Evolutionary conservation across 2,888 invertebrate genomes (phyloP).

Genomic region (Ophion obscuratus): DNA sequence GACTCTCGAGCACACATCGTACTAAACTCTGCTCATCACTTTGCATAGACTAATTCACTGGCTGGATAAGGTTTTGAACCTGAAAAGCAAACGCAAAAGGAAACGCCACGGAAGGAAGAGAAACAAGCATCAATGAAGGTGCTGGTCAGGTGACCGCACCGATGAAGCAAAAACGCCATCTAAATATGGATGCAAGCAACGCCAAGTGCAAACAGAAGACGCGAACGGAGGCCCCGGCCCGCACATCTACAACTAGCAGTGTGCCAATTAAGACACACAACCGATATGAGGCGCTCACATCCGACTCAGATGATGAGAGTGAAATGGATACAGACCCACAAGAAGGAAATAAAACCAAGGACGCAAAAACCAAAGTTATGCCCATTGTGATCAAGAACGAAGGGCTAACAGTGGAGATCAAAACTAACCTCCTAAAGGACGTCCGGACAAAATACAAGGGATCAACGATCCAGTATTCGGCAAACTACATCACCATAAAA

Average conservation of each 20-base stretch:
- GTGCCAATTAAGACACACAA: constrained; percentile 1
- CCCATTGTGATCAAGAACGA: background rate
- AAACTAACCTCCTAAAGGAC: background rate
- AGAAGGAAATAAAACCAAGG: background rate
- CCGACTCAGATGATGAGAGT: background rate
- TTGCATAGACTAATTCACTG: too few relatives aligned
- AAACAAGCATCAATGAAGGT: too few relatives aligned
- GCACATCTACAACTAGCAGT: background rate
- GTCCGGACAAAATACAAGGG: background rate
- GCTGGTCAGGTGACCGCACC: too few relatives aligned
- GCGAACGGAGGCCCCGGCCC: background rate
- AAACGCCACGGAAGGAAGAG: too few relatives aligned
- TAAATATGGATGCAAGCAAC: too few relatives aligned
- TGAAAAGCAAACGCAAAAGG: too few relatives aligned
- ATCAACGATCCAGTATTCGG: too few relatives aligned
- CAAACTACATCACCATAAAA: too few relatives aligned
- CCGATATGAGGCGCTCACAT: background rate
- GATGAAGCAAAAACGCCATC: too few relatives aligned
- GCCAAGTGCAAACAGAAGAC: background rate
- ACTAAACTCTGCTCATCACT: too few relatives aligned
- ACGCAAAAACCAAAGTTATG: background rate
- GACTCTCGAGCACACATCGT: too few relatives aligned
- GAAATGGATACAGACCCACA: background rate
- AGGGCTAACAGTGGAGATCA: background rate
- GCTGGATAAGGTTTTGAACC: too few relatives aligned